Evolutionary conservation across 2,797 vertebrate genomes (phyloP), one percentile per base, ranked within the genome.

Genomic region (Betta splendens): DNA sequence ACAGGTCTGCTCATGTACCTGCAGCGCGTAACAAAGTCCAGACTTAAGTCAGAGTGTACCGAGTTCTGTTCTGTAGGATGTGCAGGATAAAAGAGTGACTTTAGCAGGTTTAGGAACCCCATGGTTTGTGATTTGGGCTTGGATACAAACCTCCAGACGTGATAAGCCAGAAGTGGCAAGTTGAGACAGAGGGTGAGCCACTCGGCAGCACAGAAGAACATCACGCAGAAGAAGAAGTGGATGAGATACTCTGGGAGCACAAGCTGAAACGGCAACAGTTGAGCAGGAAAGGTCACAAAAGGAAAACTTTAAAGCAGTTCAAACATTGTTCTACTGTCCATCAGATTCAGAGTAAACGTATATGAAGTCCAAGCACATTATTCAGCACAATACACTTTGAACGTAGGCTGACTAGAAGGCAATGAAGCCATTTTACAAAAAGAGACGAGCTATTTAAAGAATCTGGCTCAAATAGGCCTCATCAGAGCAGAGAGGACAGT

Each of bases 141-240:
- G 2, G 49, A 22, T 3, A 61, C 84, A 72, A 89, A 98, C 97
- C 97, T 98, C 97, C 97, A 99, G 74, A 98, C 94, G 37, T 99
- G 97, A 86, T 99, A 99, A 38, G 95, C 96, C 92, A 99, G 83
- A 82, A 99, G 93, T 1, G 97, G 97, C 79, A 98, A 89, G 90
- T 99, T 99, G 90, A 99, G 95, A 57, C 90, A 93, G 81, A 99
- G 93, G 0, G 97, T 98, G 62, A 98, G 95, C 97, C 97, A 99
- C 87, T 99, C 97, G 32, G 96, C 93, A 7, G 97, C 97, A 73
- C 97, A 99, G 75, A 98, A 95, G 92, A 98, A 99, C 97, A 99
- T 99, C 90, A 99, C 96, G 58, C 97, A 99, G 95, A 99, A 99
- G 95, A 99, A 99, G 65, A 97, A 95, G 49, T 99, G 97, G 94